phyloP scores from a whole-genome alignment of 2,888 invertebrate genomes.

The Hermaeophaga mercurialis region DNA sequence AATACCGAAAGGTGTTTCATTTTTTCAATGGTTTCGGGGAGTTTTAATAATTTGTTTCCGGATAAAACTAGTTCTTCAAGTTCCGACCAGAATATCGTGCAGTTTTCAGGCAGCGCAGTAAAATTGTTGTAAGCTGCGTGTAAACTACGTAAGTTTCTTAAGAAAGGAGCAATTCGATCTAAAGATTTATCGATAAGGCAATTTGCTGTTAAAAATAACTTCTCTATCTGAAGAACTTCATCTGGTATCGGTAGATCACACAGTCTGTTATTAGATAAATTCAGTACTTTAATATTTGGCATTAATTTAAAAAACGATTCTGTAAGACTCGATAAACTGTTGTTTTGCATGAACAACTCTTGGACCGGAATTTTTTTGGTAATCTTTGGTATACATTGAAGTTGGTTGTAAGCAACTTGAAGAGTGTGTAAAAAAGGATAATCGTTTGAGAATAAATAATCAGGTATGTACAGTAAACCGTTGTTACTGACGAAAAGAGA shows the following conservation, averaged over 20 bases:
- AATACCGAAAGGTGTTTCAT: constrained; percentile 74
- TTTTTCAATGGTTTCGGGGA: constrained; percentile 77
- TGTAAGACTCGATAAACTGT: constrained; percentile 75
- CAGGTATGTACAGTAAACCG: constrained; percentile 69
- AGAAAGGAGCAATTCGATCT: constrained; percentile 64
- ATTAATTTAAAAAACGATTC: constrained; percentile 76
- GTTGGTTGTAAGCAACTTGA: constrained; percentile 78
- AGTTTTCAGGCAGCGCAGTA: constrained; percentile 73
- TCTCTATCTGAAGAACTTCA: constrained; percentile 67
- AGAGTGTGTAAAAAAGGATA: constrained; percentile 73
- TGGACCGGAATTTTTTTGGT: constrained; percentile 70
- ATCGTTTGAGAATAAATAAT: constrained; percentile 76
- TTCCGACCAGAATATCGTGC: constrained; percentile 75
- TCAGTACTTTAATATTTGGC: constrained; percentile 69
- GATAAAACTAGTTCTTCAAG: constrained; percentile 83
- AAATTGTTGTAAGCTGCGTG: constrained; percentile 82
- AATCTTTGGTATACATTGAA: constrained; percentile 74
- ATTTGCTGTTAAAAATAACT: constrained; percentile 76
- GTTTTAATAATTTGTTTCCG: constrained; percentile 76
- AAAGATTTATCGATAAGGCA: constrained; percentile 69
- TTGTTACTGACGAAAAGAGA: constrained; percentile 79
- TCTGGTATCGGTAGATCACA: constrained; percentile 67
- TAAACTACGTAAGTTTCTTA: constrained; percentile 70
- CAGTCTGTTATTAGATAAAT: constrained; percentile 79
- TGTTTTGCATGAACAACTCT: constrained; percentile 77